phyloP scores from a whole-genome alignment of 2,797 vertebrate species.

The Neostethus bicornis region DNA sequence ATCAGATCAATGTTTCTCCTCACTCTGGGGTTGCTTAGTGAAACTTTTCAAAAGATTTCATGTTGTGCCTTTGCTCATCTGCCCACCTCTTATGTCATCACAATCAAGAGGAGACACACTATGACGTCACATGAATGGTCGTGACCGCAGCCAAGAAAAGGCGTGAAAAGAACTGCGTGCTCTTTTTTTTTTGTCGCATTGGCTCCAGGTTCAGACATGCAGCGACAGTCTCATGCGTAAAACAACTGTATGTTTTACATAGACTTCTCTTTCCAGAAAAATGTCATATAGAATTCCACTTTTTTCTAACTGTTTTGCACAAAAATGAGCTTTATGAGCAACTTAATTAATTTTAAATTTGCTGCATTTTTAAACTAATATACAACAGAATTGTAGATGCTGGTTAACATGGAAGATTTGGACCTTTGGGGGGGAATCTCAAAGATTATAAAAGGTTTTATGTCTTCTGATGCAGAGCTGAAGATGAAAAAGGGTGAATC shows the following conservation, averaged over 20 bases:
- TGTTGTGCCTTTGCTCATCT: slow-evolving; percentile 70
- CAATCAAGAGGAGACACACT: slow-evolving; percentile 50
- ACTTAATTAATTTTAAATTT: no score
- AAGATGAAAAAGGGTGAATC: slow-evolving; percentile 22
- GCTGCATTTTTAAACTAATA: no score
- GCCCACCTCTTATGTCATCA: slow-evolving; percentile 69
- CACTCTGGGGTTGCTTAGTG: slow-evolving; percentile 3
- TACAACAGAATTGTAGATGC: no score
- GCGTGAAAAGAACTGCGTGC: slow-evolving; percentile 44
- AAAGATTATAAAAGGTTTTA: neutral
- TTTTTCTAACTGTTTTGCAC: no score
- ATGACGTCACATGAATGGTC: slow-evolving; percentile 70
- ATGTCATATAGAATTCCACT: no score
- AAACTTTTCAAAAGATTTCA: slow-evolving; percentile 18
- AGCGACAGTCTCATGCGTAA: neutral
- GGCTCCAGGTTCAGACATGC: slow-evolving; percentile 9
- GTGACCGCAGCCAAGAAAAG: slow-evolving; percentile 46
- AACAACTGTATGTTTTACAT: neutral
- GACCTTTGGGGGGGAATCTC: no score
- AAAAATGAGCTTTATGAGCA: no score
- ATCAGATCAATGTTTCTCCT: neutral
- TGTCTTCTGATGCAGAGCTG: neutral
- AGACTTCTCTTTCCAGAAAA: neutral
- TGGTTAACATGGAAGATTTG: neutral
- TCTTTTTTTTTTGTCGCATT: slow-evolving; percentile 66